These are phyloP conservation scores for Drosophila quinaria DNA, from an alignment of 2,888 invertebrate genomes.

Conservation along the genomic window DNA sequence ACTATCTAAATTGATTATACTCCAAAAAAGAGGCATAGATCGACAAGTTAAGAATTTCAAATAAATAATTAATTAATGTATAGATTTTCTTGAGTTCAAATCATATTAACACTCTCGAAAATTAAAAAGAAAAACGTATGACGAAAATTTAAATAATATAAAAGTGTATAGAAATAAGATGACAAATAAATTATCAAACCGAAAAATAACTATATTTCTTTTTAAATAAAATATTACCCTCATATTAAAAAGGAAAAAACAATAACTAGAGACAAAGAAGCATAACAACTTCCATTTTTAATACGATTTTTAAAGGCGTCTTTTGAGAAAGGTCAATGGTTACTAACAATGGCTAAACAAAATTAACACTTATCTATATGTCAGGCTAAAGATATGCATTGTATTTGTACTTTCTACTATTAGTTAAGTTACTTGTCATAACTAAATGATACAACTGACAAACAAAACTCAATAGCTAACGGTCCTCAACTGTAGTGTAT, in stretches of 20 bases:
- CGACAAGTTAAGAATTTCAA: background rate
- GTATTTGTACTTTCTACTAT: background rate
- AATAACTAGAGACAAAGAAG: background rate
- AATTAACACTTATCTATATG: background rate
- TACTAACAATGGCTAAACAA: background rate
- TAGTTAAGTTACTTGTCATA: background rate
- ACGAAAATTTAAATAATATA: too few relatives aligned
- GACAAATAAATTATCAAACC: too few relatives aligned
- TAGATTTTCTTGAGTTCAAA: too few relatives aligned
- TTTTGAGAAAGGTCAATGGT: background rate
- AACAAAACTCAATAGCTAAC: background rate
- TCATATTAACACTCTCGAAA: too few relatives aligned
- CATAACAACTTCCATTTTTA: background rate
- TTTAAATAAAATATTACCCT: too few relatives aligned
- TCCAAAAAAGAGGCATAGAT: background rate
- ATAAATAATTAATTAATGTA: background rate
- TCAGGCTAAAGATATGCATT: background rate
- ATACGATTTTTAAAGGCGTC: background rate
- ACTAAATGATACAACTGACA: background rate
- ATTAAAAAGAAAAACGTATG: too few relatives aligned
- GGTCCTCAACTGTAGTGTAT: slow-evolving; percentile 6
- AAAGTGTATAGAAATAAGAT: too few relatives aligned
- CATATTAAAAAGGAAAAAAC: too few relatives aligned
- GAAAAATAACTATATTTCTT: too few relatives aligned
- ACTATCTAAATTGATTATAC: background rate